Percentiles rank a stretch among this genome's conserved stretches.
Evolutionary conservation across 2,797 vertebrate genomes (phyloP).

Genomic region (Hemibagrus guttatus): DNA sequence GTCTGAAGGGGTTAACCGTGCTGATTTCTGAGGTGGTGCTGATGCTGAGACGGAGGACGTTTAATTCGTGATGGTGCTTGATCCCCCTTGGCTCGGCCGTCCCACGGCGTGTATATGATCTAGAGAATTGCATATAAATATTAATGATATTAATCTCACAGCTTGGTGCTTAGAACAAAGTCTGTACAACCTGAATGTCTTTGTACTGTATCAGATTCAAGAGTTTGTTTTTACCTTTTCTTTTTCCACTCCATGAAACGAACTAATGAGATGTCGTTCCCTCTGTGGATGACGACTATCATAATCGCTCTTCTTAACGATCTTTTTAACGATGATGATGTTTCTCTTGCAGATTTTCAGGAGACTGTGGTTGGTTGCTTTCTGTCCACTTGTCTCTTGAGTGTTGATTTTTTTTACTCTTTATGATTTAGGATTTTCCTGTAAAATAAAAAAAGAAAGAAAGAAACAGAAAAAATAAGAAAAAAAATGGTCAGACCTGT

Average conservation of each 20-base stretch:
- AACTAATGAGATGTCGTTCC: slow-evolving; percentile 34
- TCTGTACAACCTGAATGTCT: slow-evolving; percentile 76
- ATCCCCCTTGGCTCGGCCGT: slow-evolving; percentile 67
- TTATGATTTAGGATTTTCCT: slow-evolving; percentile 60
- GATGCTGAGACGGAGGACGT: slow-evolving; percentile 70
- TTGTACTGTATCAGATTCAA: slow-evolving; percentile 76
- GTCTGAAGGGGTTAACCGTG: slow-evolving; percentile 45
- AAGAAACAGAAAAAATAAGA: slow-evolving; percentile 22
- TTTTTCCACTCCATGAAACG: slow-evolving; percentile 22
- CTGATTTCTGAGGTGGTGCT: slow-evolving; percentile 54
- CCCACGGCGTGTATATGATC: slow-evolving; percentile 68
- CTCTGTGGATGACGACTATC: slow-evolving; percentile 43
- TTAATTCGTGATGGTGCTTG: slow-evolving; percentile 77
- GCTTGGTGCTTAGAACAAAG: slow-evolving; percentile 78
- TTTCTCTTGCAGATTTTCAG: slow-evolving; percentile 42
- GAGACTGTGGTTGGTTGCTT: slow-evolving; percentile 1
- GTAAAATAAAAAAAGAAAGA: slow-evolving; percentile 57
- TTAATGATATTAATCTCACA: slow-evolving; percentile 65
- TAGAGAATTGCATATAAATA: slow-evolving; percentile 66
- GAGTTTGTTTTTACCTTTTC: slow-evolving; percentile 44
- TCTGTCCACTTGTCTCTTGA: slow-evolving; percentile 42
- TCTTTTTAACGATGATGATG: slow-evolving; percentile 26
- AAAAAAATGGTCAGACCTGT: slow-evolving; percentile 80
- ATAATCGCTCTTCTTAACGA: slow-evolving; percentile 33
- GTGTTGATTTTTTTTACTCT: slow-evolving; percentile 42